Evolutionary conservation across 2,113 vertebrate species (phyloP).

Genomic region (Erythrolamprus reginae): DNA sequence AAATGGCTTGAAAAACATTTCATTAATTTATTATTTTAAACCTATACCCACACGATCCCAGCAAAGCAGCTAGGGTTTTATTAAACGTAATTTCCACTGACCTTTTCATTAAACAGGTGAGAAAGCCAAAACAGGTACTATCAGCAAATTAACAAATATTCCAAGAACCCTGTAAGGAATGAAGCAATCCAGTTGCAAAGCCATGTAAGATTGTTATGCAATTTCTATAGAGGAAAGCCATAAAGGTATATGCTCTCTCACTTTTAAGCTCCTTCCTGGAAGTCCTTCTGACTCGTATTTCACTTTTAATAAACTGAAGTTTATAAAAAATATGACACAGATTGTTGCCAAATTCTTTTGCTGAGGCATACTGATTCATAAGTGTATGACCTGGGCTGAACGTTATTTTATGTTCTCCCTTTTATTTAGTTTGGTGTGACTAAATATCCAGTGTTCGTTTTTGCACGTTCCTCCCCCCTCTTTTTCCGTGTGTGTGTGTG

Average conservation of each 20-base stretch:
- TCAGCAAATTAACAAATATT: neutral
- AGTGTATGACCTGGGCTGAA: neutral
- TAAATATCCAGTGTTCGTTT: neutral
- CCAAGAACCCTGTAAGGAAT: neutral
- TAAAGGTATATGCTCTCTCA: neutral
- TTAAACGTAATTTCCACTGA: neutral
- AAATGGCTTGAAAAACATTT: neutral
- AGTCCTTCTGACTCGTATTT: neutral
- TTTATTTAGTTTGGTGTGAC: neutral
- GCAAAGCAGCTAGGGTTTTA: neutral
- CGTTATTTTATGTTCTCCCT: neutral
- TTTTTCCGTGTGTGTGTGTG: neutral
- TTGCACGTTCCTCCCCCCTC: too few species aligned
- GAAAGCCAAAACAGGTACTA: neutral
- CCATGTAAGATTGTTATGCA: neutral
- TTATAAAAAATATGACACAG: neutral
- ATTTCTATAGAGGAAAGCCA: neutral
- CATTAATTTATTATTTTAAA: neutral
- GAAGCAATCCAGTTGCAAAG: neutral
- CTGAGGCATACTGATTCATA: neutral
- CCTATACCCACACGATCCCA: neutral
- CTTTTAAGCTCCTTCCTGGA: neutral
- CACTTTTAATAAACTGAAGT: neutral
- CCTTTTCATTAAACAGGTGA: neutral
- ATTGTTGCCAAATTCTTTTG: neutral